Conservation (phyloP, 2,113 vertebrate genomes). For the Ascaphus truei region DNA sequence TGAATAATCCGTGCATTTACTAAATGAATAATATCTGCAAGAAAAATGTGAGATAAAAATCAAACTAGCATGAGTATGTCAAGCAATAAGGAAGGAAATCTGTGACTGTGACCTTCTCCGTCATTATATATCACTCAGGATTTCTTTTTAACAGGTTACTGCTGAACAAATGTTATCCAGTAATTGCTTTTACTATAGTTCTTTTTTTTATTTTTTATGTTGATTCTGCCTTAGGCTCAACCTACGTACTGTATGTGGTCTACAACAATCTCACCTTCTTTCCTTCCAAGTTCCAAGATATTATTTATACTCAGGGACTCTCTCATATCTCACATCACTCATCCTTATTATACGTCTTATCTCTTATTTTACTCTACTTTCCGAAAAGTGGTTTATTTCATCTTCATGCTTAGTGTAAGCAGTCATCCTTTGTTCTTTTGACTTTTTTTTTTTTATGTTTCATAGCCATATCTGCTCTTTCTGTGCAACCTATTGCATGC, state of each 20-base stretch:
- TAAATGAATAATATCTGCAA: no score
- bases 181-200: background rate
- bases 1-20: no score
- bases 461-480: background rate
- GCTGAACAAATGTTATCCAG: no score
- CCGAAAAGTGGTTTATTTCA: background rate
- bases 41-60: no score
- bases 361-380: background rate
- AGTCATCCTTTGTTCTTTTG: background rate
- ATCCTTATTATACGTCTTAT: background rate
- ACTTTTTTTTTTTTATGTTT: background rate
- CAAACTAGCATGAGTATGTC: no score
- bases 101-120: no score
- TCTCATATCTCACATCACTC: background rate
- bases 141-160: no score
- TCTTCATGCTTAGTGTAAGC: background rate
- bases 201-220: no score
- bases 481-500: background rate
- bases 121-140: no score
- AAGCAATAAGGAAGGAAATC: no score
- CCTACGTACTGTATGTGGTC: background rate
- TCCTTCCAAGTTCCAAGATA: background rate
- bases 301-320: background rate
- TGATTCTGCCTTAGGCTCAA: background rate
- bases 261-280: background rate